Conservation (phyloP, 2,113 vertebrate genomes). For the Sitta europaea region DNA sequence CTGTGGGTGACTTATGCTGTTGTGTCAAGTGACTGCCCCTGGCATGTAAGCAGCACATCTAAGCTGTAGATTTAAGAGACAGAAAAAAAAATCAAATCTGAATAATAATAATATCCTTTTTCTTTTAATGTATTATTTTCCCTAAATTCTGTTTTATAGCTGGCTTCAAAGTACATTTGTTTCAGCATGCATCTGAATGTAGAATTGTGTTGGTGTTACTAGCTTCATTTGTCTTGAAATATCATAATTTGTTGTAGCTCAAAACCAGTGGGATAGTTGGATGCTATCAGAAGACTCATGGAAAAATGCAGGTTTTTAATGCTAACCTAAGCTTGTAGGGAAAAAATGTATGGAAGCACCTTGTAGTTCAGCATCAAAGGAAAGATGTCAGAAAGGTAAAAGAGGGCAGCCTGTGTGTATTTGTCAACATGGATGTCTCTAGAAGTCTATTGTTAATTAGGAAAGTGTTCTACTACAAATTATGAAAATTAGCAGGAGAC, state of each 20-base stretch:
- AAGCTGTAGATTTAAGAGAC: background rate
- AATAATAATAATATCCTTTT: background rate
- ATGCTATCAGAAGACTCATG: background rate
- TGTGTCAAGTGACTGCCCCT: background rate
- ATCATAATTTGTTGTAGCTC: background rate
- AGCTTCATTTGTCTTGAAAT: background rate
- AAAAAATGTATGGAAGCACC: background rate
- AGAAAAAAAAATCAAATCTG: background rate
- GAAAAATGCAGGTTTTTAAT: background rate
- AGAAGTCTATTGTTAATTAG: constrained; percentile 52
- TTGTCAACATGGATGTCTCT: constrained; percentile 28
- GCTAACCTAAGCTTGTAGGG: background rate
- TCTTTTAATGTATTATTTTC: background rate
- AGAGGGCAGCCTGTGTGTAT: background rate
- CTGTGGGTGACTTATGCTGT: background rate
- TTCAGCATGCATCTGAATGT: background rate
- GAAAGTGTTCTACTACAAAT: constrained; percentile 34
- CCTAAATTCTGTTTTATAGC: background rate
- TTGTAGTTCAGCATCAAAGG: background rate
- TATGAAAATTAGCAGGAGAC: constrained; percentile 35
- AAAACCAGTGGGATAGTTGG: rapidly evolving
- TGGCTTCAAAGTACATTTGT: background rate
- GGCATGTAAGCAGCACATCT: background rate
- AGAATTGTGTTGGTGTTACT: background rate
- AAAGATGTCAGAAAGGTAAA: background rate